These are phyloP conservation scores for Dromaius novaehollandiae DNA, from an alignment of 2,113 vertebrate species.

Conservation along the genomic window DNA sequence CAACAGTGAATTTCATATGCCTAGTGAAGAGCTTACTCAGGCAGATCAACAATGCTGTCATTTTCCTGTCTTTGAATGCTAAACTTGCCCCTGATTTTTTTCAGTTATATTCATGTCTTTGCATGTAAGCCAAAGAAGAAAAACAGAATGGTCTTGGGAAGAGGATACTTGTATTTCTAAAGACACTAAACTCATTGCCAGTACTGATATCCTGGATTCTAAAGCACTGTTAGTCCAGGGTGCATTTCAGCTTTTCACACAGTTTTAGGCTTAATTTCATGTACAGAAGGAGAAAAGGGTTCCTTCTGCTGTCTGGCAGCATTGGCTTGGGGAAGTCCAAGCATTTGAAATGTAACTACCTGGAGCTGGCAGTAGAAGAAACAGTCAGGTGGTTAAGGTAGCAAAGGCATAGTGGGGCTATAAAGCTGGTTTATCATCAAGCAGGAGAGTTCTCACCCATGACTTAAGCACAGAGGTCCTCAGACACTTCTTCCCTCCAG, in stretches of 20 bases:
- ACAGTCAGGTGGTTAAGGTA: neutral
- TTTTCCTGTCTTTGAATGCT: neutral
- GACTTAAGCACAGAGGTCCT: too few relatives aligned
- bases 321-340: neutral
- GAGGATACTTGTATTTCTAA: neutral
- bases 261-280: neutral
- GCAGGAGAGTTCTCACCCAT: neutral
- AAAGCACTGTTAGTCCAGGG: neutral
- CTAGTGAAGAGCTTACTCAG: neutral
- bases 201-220: neutral
- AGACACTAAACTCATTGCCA: neutral
- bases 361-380: neutral
- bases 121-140: neutral
- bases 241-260: too few relatives aligned
- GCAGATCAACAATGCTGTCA: too few relatives aligned
- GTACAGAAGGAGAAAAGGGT: neutral
- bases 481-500: neutral
- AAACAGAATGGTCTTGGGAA: neutral
- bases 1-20: neutral
- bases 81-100: neutral
- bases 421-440: neutral
- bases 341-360: neutral
- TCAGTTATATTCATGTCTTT: neutral
- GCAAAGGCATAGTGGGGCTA: neutral
- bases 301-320: neutral